Base-by-base conservation (phyloP, 2,888 invertebrate genomes). In the Drosophila rellima region DNA sequence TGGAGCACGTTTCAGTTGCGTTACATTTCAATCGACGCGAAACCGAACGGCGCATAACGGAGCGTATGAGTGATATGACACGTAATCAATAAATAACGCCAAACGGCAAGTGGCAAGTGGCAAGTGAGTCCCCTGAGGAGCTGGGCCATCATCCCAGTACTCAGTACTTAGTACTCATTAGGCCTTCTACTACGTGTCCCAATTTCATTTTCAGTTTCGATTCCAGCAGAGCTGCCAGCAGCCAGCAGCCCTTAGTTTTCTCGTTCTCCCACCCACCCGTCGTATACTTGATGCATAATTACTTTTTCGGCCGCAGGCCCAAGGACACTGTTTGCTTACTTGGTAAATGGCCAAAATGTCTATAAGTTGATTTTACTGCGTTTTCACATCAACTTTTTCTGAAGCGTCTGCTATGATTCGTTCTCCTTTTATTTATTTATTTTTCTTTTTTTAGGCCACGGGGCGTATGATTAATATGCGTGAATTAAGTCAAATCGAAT, bases 401-500 rank as follows among this genome's bases (percentile, higher is more conserved):
- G 7, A 6, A 48, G 50, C 57, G 60, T 55, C 52, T 48, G 65
- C 72, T 72, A 60, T 76, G 74, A 68, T 74, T 83, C 42, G 67
- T 29, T n/a, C n/a, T n/a, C n/a, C n/a, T n/a, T n/a, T n/a, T n/a
- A 48, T 51, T 68, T 70, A 11, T 35, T 15, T 35, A 4, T 44
- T 42, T 17, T 35, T 23, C 37, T 52, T 8, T 40, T 39, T 26
- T 20, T 17, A 26, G 61, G 77, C 68, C 74, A 47, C 64, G 67
- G 72, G 82, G 80, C 86, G 80, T 80, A 88, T 84, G 88, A 84
- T 84, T 84, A 88, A 84, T 84, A 88, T 84, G 83, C 86, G 88
- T 84, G 74, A 87, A 84, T 83, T 84, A 83, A 83, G 85, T 82
- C 88, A 85, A 88, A 85, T 88, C 84, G 80, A 85, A 85, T 85